A percentile compares a stretch with the other conserved stretches of the same genome.
These are phyloP conservation scores for Xestia xanthographa DNA, from an alignment of 2,888 invertebrate genomes.

Conservation along the genomic window DNA sequence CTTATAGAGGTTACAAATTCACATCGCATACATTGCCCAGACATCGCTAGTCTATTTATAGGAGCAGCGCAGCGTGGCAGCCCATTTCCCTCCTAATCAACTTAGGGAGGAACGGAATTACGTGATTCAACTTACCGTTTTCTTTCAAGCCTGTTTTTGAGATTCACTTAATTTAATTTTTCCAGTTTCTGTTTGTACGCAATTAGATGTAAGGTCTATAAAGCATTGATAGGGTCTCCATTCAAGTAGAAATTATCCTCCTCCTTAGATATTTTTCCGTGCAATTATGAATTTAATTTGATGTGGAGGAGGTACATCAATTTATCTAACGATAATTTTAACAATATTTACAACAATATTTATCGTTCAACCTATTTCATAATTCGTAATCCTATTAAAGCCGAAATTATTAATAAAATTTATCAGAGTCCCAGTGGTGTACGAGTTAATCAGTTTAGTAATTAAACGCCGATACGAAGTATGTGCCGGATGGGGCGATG, in stretches of 20 bases:
- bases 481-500: conserved; percentile 67
- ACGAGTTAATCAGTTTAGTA: conserved; percentile 65
- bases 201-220: conserved; percentile 24
- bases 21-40: conserved; percentile 7
- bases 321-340: neutral
- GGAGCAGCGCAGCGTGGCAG: conserved; percentile 42
- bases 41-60: conserved; percentile 34
- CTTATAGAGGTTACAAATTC: conserved; percentile 27
- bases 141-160: conserved; percentile 26
- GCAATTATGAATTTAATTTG: neutral
- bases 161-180: conserved; percentile 29
- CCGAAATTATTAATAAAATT: conserved; percentile 52
- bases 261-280: neutral
- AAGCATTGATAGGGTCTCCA: neutral
- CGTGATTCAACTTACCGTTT: conserved; percentile 43
- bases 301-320: neutral
- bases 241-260: neutral
- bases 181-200: conserved; percentile 25
- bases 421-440: conserved; percentile 51
- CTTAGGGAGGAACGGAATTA: conserved; percentile 63
- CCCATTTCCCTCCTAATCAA: conserved; percentile 65
- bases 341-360: conserved; percentile 8
- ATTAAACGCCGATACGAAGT: conserved; percentile 68
- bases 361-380: neutral
- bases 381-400: conserved; percentile 17